Evolutionary conservation across 1,140 invertebrate genomes (phyloP).

Genomic region (Eubasilissa regina): DNA sequence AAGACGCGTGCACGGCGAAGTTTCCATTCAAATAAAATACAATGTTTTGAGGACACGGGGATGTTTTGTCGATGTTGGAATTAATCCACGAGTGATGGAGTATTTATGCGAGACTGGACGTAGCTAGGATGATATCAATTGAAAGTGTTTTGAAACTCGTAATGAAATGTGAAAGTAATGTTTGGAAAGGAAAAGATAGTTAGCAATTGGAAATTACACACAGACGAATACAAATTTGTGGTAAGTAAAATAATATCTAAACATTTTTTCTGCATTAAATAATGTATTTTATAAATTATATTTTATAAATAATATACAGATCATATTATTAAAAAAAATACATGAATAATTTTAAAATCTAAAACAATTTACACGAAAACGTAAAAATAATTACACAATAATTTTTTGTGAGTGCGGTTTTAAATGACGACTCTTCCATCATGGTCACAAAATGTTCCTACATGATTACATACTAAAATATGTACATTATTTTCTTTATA

Average conservation of each 20-base stretch:
- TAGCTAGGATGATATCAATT: slow-evolving; percentile 31
- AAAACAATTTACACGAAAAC: too few species aligned
- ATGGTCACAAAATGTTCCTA: too few species aligned
- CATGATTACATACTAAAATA: too few species aligned
- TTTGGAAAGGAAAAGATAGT: slow-evolving; percentile 48
- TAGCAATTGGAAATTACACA: slow-evolving; percentile 48
- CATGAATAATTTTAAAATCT: too few species aligned
- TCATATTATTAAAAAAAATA: too few species aligned
- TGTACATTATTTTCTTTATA: too few species aligned
- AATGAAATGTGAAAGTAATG: slow-evolving; percentile 53
- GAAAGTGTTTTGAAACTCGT: slow-evolving; percentile 51
- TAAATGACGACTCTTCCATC: too few species aligned
- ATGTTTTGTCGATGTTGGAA: slow-evolving; percentile 6
- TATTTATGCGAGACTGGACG: neutral
- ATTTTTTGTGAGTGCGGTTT: too few species aligned
- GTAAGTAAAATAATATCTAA: slow-evolving; percentile 34
- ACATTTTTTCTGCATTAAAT: too few species aligned
- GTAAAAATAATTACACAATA: too few species aligned
- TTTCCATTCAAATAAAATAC: neutral
- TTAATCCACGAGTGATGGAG: neutral
- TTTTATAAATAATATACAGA: too few species aligned
- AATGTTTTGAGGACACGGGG: neutral
- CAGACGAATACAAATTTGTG: slow-evolving; percentile 51
- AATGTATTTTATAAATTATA: too few species aligned
- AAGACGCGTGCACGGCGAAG: neutral